Evolutionary conservation across 1,140 invertebrate species (phyloP).

Genomic region (Lasioglossum albipes): DNA sequence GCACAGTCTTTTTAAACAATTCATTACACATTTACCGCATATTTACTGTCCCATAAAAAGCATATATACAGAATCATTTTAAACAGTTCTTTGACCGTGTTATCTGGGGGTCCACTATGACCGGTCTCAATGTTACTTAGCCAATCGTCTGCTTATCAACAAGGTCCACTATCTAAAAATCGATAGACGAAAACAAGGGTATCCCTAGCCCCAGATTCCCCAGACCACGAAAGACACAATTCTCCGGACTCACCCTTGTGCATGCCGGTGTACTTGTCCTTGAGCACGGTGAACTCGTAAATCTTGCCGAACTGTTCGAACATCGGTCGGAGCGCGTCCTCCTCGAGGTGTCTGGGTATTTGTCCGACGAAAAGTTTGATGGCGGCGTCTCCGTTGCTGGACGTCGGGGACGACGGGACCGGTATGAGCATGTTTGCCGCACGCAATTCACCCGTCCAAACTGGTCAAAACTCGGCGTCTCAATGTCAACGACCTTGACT

Average conservation of each 20-base stretch:
- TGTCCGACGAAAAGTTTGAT: conserved; percentile 96
- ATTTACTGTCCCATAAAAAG: too few species aligned
- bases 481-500: conserved; percentile 34
- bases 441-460: background rate
- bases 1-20: too few species aligned
- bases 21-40: too few species aligned
- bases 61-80: too few species aligned
- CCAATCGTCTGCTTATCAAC: too few species aligned
- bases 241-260: conserved; percentile 89
- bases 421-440: conserved; percentile 68
- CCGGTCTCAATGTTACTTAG: too few species aligned
- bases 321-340: conserved; percentile 92
- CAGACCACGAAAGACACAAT: background rate
- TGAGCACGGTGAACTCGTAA: conserved; percentile 95
- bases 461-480: background rate
- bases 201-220: too few species aligned
- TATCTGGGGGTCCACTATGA: too few species aligned
- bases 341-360: conserved; percentile 93
- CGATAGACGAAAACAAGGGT: too few species aligned
- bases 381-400: conserved; percentile 79
- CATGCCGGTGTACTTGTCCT: conserved; percentile 95
- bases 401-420: conserved; percentile 52
- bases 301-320: conserved; percentile 97
- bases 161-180: too few species aligned
- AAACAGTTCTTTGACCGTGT: too few species aligned